Evolutionary conservation across 2,888 invertebrate species (phyloP).

Genomic region (Chloromyia formosa): DNA sequence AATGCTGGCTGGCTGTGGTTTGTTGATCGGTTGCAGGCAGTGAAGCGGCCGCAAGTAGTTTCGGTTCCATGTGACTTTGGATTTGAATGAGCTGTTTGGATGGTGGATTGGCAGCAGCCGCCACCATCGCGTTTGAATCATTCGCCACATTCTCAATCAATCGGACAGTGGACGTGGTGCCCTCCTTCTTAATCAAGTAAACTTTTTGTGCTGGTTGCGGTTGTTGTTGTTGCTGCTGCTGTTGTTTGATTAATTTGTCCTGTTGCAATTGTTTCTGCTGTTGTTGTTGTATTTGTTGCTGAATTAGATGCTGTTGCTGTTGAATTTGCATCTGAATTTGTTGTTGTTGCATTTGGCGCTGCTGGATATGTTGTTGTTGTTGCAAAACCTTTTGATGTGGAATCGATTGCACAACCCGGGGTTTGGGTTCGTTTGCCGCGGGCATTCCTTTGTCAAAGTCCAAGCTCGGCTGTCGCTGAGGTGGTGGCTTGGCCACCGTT

Average conservation of each 20-base stretch:
- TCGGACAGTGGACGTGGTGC: neutral
- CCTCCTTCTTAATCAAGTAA: slow-evolving; percentile 21
- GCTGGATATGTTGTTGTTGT: slow-evolving; percentile 57
- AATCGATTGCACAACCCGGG: slow-evolving; percentile 9
- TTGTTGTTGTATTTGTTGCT: slow-evolving; percentile 43
- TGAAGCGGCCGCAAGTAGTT: neutral
- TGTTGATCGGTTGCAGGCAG: neutral
- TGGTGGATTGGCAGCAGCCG: neutral
- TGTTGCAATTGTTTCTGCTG: slow-evolving; percentile 36
- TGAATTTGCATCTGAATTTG: slow-evolving; percentile 30
- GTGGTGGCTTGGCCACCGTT: slow-evolving; percentile 8
- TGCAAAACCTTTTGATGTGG: slow-evolving; percentile 52
- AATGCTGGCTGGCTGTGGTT: neutral
- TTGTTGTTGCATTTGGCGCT: slow-evolving; percentile 15
- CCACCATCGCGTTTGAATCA: neutral
- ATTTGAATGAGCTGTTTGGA: slow-evolving; percentile 8
- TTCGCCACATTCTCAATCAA: slow-evolving; percentile 2
- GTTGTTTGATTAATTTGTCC: neutral
- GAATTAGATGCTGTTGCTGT: slow-evolving; percentile 31
- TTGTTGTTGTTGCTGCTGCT: slow-evolving; percentile 48
- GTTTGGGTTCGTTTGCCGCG: neutral
- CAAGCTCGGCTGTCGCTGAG: neutral
- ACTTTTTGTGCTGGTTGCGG: slow-evolving; percentile 20
- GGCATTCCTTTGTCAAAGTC: slow-evolving; percentile 13
- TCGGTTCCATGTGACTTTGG: neutral